Evolutionary conservation across 2,888 invertebrate species (phyloP), one percentile per base, ranked within the genome.

Genomic region (Apoderus coryli): DNA sequence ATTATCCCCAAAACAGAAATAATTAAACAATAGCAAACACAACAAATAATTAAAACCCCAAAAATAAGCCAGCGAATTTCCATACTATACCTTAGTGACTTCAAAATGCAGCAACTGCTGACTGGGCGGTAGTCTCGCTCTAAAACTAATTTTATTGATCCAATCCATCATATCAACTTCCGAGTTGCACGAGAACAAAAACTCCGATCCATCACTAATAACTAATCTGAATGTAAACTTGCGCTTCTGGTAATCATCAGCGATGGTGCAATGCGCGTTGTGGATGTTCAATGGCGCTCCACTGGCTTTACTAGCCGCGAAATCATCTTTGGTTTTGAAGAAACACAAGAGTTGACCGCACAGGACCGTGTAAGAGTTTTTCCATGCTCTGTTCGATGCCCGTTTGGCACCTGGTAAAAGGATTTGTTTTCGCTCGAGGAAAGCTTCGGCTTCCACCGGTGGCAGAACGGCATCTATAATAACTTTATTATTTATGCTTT

Each of bases 261-360:
- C 93, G 5, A 79, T 72, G 32, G 76, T 75, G 55, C 90, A 93
- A 23, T 68, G 67, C 0, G 92, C 89, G 34, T 76, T 72, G 22
- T 76, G 61, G 19, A 77, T 75, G 41, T 76, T 80, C 14, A 92
- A 84, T 0, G 90, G 81, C 0, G 90, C 80, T 3, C 84, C 78
- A 0, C 84, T 80, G 0, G 92, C 90, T 61, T 85, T 82, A 47
- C 86, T 80, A 42, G 76, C 75, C 37, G 74, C 68, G 61, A 92
- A 93, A 59, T 90, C 90, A 44, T 79, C 76, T 50, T 85, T 81
- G 54, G 93, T 92, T 52, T 92, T 81, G 68, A 96, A 98, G 77
- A 98, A 96, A 63, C 93, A 95, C 30, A 98, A 63, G 45, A 95
- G 63, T 55, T 98, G 96, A 0, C 96, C 96, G 54, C 93, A 96